phyloP scores from a whole-genome alignment of 1,140 invertebrate species.

The Zelostemma sp. region DNA sequence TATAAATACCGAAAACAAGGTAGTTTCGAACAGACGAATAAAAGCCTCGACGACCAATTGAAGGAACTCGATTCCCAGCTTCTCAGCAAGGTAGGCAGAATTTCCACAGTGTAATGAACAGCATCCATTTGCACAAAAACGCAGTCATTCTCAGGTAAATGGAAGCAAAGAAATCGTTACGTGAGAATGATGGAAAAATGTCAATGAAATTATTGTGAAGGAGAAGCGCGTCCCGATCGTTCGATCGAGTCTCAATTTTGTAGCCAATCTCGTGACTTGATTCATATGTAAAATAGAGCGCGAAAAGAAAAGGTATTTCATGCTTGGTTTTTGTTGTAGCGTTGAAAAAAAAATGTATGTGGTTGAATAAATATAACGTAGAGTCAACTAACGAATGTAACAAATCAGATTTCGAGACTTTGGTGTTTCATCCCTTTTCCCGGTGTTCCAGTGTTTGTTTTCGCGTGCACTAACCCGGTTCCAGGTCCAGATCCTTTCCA shows the following conservation, averaged over 20 bases:
- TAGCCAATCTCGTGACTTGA: neutral
- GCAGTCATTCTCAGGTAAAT: neutral
- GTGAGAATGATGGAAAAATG: neutral
- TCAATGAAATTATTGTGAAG: conserved; percentile 14
- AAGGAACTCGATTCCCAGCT: conserved; percentile 84
- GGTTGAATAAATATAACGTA: neutral
- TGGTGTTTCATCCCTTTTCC: no score
- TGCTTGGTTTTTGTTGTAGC: conserved; percentile 57
- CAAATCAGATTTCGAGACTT: neutral
- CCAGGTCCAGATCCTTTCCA: conserved; percentile 68
- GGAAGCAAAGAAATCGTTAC: neutral
- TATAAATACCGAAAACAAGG: conserved; percentile 74
- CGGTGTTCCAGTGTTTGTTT: conserved; percentile 38
- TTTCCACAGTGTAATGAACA: conserved; percentile 54
- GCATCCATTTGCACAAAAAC: conserved; percentile 6
- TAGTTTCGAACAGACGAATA: conserved; percentile 81
- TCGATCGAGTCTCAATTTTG: conserved; percentile 18
- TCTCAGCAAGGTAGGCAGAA: conserved; percentile 77
- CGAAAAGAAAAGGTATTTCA: conserved; percentile 63
- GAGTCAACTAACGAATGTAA: neutral
- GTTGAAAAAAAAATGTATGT: conserved; percentile 19
- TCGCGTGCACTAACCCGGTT: conserved; percentile 68
- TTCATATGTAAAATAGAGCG: conserved; percentile 45
- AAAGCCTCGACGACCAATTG: conserved; percentile 84
- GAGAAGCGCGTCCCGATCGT: conserved; percentile 30